A percentile compares a stretch with the other conserved stretches of the same genome.
Conservation (phyloP, 1,140 invertebrate species). For the Diabrotica undecimpunctata region DNA sequence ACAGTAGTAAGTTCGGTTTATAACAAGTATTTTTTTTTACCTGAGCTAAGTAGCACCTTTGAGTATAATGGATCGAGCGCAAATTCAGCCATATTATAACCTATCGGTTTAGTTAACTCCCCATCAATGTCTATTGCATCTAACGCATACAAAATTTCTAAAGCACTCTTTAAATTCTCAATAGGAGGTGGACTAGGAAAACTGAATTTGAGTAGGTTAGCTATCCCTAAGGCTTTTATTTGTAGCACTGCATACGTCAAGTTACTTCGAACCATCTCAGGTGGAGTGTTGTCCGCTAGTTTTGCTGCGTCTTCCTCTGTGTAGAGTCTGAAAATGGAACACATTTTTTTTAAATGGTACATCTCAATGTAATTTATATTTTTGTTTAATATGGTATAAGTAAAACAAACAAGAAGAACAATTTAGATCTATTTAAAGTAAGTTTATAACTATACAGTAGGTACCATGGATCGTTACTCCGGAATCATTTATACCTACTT, state of each 20-base stretch:
- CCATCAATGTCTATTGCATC: conserved; percentile 78
- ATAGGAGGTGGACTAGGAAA: conserved; percentile 87
- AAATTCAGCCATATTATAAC: conserved; percentile 87
- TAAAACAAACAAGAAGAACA: too few relatives aligned
- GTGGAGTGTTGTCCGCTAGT: conserved; percentile 68
- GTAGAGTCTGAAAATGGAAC: conserved; percentile 58
- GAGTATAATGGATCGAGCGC: conserved; percentile 84
- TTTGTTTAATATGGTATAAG: not conserved
- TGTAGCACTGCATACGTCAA: conserved; percentile 83
- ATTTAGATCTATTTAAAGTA: too few relatives aligned
- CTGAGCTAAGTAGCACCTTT: conserved; percentile 81
- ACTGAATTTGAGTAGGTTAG: conserved; percentile 81
- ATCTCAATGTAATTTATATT: conserved; percentile 20
- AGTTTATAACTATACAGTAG: too few relatives aligned
- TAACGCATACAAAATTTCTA: conserved; percentile 88
- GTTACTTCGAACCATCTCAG: conserved; percentile 91
- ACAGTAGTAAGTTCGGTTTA: too few relatives aligned
- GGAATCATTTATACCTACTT: too few relatives aligned
- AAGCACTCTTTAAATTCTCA: conserved; percentile 75
- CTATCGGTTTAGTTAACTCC: conserved; percentile 75
- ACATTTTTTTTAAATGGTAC: not conserved
- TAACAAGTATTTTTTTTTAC: conserved; percentile 45
- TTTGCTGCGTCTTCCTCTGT: conserved; percentile 74
- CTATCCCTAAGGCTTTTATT: conserved; percentile 92
- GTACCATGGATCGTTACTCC: too few relatives aligned